Base-by-base conservation (phyloP, 92 coral and sea anemone species). In the Pocillopora meandrina region DNA sequence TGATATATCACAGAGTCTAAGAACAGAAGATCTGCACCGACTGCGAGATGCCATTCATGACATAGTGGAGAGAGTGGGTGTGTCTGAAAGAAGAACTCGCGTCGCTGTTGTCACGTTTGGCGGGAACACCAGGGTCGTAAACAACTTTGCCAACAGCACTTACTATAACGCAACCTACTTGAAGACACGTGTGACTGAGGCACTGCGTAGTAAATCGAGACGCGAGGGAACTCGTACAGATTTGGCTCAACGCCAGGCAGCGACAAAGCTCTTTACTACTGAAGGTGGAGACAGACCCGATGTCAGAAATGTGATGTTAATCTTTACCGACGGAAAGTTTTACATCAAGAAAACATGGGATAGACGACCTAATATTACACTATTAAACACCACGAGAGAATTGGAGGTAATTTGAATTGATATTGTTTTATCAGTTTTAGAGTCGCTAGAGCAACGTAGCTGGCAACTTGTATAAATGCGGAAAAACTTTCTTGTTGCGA, bases 201-300 rank as follows among this genome's bases (percentile, higher is more conserved):
- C 20, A 35, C 9, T 71, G 8, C 17, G 17, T 5, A 2, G 1
- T 13, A 6, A 3, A 0, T 23, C 75, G 18, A 20, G 19, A 16
- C 17, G 18, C 4, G 23, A 42, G 20, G 59, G 58, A 35, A 42
- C 75, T 71, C 75, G 75, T 42, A 42, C 57, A 71, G 75, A 71
- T 16, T 4, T 71, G 52, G 75, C 75, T 2, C 17, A 14, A 57
- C 17, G 49, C 18, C 59, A 3, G 52, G 58, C 58, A 11, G 17
- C 49, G 75, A 42, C 56, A 8, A 1, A 35, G 21, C 10, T 71
- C 21, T 71, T 71, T 71, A 42, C 10, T 56, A 15, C 19, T 4
- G 75, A 71, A 14, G 75, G 75, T 4, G 75, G 75, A 71, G 75
- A 71, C 75, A 71, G 75, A 71, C 57, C 75, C 15, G 18, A 16